Base-by-base conservation (phyloP, 2,888 invertebrate species). In the Acholoe squamosa region DNA sequence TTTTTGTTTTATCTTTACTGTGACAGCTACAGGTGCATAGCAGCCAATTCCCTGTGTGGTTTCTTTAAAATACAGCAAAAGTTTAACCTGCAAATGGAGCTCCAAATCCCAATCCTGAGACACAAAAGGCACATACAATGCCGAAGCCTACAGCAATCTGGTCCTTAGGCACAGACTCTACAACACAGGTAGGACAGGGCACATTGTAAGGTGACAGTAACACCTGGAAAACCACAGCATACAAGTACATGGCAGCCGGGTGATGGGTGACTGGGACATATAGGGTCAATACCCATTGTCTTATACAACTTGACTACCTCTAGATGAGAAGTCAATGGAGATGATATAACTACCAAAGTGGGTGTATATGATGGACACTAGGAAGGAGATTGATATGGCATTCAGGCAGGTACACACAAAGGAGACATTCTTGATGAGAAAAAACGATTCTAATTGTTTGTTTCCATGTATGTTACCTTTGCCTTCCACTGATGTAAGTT, bases 11-110 rank as follows among this genome's bases (percentile, higher is more conserved):
- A n/a, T n/a, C n/a, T n/a, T n/a, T n/a, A n/a, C n/a, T n/a, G n/a
- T n/a, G n/a, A n/a, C n/a, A n/a, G n/a, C n/a, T n/a, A n/a, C n/a
- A n/a, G n/a, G n/a, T n/a, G n/a, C n/a, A n/a, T n/a, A n/a, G n/a
- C n/a, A n/a, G n/a, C n/a, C n/a, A n/a, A n/a, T n/a, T n/a, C n/a
- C n/a, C n/a, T n/a, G n/a, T n/a, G n/a, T n/a, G n/a, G n/a, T n/a
- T n/a, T n/a, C n/a, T n/a, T n/a, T n/a, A n/a, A n/a, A n/a, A n/a
- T n/a, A n/a, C n/a, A n/a, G n/a, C n/a, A n/a, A n/a, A n/a, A n/a
- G n/a, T n/a, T n/a, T n/a, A n/a, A 80, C 80, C 80, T 80, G 80
- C 80, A 14, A 80, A 14, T 34, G 80, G 80, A 19, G 80, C 34
- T 34, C 80, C 80, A 1, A 43, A 10, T 33, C 16, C 43, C 10